Conservation (phyloP, 2,797 vertebrate genomes). For the Crenichthys baileyi region DNA sequence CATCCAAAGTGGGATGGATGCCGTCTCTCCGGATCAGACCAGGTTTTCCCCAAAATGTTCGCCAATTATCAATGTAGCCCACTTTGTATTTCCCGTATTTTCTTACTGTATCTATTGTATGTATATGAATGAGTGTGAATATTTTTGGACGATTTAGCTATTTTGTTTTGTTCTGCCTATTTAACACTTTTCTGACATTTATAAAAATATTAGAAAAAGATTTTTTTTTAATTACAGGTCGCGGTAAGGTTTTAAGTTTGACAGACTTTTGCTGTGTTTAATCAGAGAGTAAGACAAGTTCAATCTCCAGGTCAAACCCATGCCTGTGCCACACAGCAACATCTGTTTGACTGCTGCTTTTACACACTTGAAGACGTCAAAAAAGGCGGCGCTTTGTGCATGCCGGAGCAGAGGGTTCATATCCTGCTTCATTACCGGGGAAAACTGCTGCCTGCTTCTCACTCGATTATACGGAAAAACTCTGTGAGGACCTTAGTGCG, state of each 20-base stretch:
- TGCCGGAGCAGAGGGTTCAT: conserved; percentile 11
- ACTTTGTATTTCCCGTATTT: not conserved
- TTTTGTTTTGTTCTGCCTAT: not conserved
- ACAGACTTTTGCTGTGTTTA: not conserved
- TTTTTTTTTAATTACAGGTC: not conserved
- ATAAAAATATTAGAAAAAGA: not conserved
- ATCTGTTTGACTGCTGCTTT: not conserved
- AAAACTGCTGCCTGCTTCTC: conserved; percentile 8
- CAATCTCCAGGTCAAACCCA: conserved; percentile 6
- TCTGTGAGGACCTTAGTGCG: not conserved
- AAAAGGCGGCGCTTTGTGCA: conserved; percentile 62
- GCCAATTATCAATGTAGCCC: too few relatives aligned
- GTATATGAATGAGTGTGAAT: too few relatives aligned
- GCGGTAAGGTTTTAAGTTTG: not conserved
- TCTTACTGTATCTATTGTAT: not conserved
- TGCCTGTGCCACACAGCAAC: not conserved
- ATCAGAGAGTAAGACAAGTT: not conserved
- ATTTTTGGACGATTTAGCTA: not conserved
- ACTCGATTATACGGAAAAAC: conserved; percentile 16
- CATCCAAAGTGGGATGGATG: too few relatives aligned
- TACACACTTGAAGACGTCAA: conserved; percentile 37
- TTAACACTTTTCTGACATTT: not conserved
- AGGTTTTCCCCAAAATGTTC: too few relatives aligned
- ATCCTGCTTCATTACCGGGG: not conserved
- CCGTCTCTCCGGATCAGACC: too few relatives aligned